Evolutionary conservation across 2,113 vertebrate genomes (phyloP), one percentile per base, ranked within the genome.

Genomic region (Cryptotis parvus): DNA sequence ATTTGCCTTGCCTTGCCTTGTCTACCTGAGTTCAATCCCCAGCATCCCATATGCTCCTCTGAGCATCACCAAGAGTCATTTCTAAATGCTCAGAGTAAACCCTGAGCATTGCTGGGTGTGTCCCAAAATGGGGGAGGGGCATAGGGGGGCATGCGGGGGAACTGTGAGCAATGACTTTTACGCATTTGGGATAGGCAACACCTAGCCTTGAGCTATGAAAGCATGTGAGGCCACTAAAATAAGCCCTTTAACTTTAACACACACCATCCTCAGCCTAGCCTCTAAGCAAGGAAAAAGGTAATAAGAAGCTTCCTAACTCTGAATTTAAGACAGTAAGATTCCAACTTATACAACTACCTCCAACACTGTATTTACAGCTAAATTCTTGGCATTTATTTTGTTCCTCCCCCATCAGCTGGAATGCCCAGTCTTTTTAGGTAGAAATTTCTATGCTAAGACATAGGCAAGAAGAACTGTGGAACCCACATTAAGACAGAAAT

Each of bases 301-400:
- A 39, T 41, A 2, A 33, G 61, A 89, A 88, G 39, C 80, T 22
- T 18, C 4, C 33, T 39, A 22, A 68, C 45, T 82, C 66, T 10
- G 24, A 3, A 41, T 22, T 11, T 31, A 16, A n/a, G n/a, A 55
- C 33, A 43, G 0, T 15, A 33, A 80, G 89, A 93, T 16, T 26
- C 68, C 74, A 83, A 37, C 68, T 94, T 81, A 89, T 83, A 84
- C 12, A 55, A 72, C 15, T 72, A n/a, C 29, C 91, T 92, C 84
- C 35, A 45, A 55, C 24, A 84, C 43, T 76, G 63, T 72, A 93
- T 89, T 79, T 63, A 93, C 66, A 90, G 69, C 66, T 22, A 93
- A 91, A 97, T 92, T 90, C 75, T 63, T 77, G 26, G 89, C 88
- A 95, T 96, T 95, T 52, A 37, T 94, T 92, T 94, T 78, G 72